Conservation (phyloP, 2,797 vertebrate genomes). For the Leucoraja ocellata region DNA sequence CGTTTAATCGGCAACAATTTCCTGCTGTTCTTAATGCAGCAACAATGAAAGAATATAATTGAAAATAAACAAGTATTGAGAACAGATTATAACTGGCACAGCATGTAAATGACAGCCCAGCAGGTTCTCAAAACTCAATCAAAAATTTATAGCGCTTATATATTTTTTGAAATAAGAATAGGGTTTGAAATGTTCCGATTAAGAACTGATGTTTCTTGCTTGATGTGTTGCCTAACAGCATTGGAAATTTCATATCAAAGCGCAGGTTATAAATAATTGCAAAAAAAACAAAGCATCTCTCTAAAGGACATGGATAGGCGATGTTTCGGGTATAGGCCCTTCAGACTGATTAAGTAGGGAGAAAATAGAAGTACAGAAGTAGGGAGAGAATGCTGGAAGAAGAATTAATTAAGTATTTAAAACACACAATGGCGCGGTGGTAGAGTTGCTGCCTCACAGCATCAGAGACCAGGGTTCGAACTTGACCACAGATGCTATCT, state of each 20-base stretch:
- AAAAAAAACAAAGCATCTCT: neutral
- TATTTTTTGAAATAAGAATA: neutral
- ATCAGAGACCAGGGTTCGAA: too few species aligned
- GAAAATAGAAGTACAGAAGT: too few species aligned
- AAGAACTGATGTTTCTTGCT: neutral
- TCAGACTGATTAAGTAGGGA: too few species aligned
- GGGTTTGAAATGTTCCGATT: neutral
- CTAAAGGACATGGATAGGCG: too few species aligned
- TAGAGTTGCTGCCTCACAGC: too few species aligned
- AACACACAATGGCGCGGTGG: too few species aligned
- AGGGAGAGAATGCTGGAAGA: too few species aligned
- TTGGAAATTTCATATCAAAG: neutral
- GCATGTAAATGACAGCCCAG: neutral
- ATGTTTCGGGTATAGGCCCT: too few species aligned
- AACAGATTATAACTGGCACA: neutral
- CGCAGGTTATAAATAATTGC: neutral
- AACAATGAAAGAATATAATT: neutral
- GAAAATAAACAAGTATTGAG: neutral
- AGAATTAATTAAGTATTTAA: too few species aligned
- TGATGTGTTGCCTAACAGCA: neutral
- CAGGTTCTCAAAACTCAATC: neutral
- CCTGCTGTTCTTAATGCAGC: neutral
- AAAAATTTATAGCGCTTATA: neutral
- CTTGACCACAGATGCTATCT: too few species aligned
- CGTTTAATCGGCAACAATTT: neutral